Evolutionary conservation across 2,888 invertebrate genomes (phyloP).

Genomic region (Parnassius glacialis): DNA sequence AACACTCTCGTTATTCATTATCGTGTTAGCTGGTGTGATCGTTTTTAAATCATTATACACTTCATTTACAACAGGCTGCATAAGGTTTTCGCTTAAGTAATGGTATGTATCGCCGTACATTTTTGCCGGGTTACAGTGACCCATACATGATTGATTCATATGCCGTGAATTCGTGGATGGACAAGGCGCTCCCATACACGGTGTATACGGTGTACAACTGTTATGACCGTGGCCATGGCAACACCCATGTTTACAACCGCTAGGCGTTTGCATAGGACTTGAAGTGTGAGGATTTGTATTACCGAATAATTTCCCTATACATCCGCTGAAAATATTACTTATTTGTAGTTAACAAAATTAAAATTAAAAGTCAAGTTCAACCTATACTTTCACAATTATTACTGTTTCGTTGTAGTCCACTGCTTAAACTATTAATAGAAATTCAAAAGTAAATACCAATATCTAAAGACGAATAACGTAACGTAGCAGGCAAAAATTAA

Average conservation of each 20-base stretch:
- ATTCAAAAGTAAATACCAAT: too few species aligned
- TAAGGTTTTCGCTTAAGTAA: conserved; percentile 61
- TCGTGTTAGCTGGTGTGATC: conserved; percentile 58
- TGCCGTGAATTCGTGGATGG: conserved; percentile 28
- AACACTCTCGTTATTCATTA: conserved; percentile 56
- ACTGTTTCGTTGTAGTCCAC: too few species aligned
- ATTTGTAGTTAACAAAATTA: background rate
- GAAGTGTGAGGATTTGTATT: conserved; percentile 33
- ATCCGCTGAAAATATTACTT: conserved; percentile 57
- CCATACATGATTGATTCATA: conserved; percentile 43
- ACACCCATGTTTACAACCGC: conserved; percentile 45
- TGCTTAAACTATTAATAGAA: too few species aligned
- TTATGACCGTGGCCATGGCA: conserved; percentile 46
- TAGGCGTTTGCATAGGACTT: conserved; percentile 37
- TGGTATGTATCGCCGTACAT: conserved; percentile 64
- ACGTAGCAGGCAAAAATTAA: too few species aligned
- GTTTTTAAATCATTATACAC: conserved; percentile 65
- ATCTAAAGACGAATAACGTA: too few species aligned
- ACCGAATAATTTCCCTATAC: conserved; percentile 69
- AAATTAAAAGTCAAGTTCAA: background rate
- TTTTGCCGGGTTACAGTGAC: conserved; percentile 56
- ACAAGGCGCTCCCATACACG: conserved; percentile 47
- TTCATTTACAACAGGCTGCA: conserved; percentile 68
- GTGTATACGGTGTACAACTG: conserved; percentile 31
- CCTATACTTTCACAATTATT: too few species aligned